A percentile compares a stretch with the other conserved stretches of the same genome.
These are phyloP conservation scores for Hypotaenidia philippensis DNA, from an alignment of 2,797 vertebrate species.

Conservation along the genomic window DNA sequence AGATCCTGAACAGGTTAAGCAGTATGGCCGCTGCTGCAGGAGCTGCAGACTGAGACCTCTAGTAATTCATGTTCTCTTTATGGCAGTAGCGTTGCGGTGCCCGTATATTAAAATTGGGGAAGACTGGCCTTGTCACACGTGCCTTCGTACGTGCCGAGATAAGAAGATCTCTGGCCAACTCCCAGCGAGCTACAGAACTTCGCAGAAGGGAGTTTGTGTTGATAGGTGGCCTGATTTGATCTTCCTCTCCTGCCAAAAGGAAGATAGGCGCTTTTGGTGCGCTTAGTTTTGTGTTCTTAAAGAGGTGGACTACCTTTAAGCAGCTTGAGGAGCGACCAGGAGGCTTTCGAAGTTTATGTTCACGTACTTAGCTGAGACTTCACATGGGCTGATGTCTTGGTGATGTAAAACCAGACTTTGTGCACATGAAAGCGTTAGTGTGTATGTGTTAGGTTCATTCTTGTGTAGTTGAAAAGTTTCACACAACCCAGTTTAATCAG, in stretches of 20 bases:
- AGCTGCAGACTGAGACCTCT: neutral
- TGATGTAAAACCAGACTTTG: neutral
- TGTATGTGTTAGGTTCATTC: neutral
- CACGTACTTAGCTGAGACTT: neutral
- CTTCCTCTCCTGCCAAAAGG: neutral
- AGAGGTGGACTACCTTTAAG: neutral
- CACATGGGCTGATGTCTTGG: rapidly evolving
- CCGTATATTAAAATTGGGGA: neutral
- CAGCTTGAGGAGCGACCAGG: neutral
- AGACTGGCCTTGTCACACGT: neutral
- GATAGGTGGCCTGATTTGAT: neutral
- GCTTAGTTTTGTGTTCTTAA: neutral
- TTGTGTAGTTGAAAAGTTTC: neutral
- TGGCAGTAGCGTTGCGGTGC: rapidly evolving
- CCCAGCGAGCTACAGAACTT: neutral
- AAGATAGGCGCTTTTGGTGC: neutral
- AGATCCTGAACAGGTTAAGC: neutral
- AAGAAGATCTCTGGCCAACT: neutral
- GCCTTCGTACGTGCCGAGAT: neutral
- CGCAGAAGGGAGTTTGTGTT: neutral
- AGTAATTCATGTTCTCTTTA: neutral
- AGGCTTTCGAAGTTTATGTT: neutral
- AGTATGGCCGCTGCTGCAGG: neutral
- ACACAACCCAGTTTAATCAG: neutral
- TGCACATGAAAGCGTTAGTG: neutral